These are phyloP conservation scores for Trileptium ribeirensis DNA, from an alignment of 2,888 invertebrate genomes.

Conservation along the genomic window DNA sequence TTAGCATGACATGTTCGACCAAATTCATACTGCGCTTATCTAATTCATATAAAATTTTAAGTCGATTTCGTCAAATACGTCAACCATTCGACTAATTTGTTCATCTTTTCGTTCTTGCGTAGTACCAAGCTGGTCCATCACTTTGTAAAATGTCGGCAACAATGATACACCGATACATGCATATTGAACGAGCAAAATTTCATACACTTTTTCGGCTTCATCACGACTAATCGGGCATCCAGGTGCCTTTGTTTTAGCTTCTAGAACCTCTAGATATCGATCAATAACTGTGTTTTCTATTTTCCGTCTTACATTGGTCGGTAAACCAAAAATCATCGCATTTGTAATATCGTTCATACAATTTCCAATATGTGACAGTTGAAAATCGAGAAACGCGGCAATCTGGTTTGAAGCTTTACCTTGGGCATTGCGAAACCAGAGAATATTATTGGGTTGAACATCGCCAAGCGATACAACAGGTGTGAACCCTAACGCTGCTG, in stretches of 20 bases:
- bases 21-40: too few species aligned
- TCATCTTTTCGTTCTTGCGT: not conserved
- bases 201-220: not conserved
- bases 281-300: not conserved
- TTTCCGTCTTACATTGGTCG: not conserved
- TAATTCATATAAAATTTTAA: too few species aligned
- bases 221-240: not conserved
- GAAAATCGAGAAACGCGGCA: not conserved
- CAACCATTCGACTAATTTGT: not conserved
- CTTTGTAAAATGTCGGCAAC: not conserved
- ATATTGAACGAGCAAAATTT: not conserved
- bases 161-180: not conserved
- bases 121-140: not conserved
- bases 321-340: not conserved
- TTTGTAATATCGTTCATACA: not conserved
- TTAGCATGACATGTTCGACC: too few species aligned
- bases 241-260: not conserved
- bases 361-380: not conserved
- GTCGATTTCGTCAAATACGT: not conserved
- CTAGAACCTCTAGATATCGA: not conserved
- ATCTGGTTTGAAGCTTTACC: not conserved
- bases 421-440: not conserved
- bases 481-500: not conserved
- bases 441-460: not conserved
- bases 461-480: not conserved